These are phyloP conservation scores for Sinodicranocentrus sp. DNA, from an alignment of 2,888 invertebrate species.

Conservation along the genomic window DNA sequence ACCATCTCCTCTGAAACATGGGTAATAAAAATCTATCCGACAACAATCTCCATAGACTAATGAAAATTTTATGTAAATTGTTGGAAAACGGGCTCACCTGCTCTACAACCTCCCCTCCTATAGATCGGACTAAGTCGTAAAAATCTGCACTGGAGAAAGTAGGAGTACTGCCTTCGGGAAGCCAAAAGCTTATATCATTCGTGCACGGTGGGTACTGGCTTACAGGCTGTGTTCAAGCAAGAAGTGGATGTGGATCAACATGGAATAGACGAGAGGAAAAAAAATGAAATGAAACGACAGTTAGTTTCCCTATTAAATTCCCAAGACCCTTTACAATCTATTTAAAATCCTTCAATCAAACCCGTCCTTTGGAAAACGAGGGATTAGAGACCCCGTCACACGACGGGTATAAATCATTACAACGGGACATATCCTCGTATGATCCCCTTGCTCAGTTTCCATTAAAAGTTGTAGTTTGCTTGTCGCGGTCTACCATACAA, in stretches of 20 bases:
- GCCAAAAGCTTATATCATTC: slow-evolving; percentile 98
- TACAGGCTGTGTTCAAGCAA: slow-evolving; percentile 81
- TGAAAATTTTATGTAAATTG: slow-evolving; percentile 65
- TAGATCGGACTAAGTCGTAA: slow-evolving; percentile 92
- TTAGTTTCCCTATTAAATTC: slow-evolving; percentile 21
- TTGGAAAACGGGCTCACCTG: slow-evolving; percentile 82
- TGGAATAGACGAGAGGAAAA: not conserved
- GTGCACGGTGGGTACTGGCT: slow-evolving; percentile 91
- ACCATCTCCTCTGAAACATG: too few relatives aligned
- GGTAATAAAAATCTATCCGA: slow-evolving; percentile 35
- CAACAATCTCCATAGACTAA: slow-evolving; percentile 36
- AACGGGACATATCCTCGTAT: not conserved
- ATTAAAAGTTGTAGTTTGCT: slow-evolving; percentile 9
- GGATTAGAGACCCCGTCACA: slow-evolving; percentile 39
- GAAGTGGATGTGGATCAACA: slow-evolving; percentile 11
- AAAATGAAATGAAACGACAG: slow-evolving; percentile 27
- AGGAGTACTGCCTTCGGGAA: slow-evolving; percentile 82
- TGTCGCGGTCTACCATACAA: too few relatives aligned
- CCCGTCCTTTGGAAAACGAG: slow-evolving; percentile 29
- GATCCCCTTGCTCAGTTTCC: slow-evolving; percentile 5
- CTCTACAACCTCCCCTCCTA: slow-evolving; percentile 96
- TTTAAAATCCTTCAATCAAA: slow-evolving; percentile 66
- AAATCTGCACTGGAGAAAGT: slow-evolving; percentile 89
- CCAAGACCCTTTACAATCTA: slow-evolving; percentile 44
- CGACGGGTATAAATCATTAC: slow-evolving; percentile 52